Conservation (phyloP, 2,797 vertebrate genomes). For the Spinus pinus region DNA sequence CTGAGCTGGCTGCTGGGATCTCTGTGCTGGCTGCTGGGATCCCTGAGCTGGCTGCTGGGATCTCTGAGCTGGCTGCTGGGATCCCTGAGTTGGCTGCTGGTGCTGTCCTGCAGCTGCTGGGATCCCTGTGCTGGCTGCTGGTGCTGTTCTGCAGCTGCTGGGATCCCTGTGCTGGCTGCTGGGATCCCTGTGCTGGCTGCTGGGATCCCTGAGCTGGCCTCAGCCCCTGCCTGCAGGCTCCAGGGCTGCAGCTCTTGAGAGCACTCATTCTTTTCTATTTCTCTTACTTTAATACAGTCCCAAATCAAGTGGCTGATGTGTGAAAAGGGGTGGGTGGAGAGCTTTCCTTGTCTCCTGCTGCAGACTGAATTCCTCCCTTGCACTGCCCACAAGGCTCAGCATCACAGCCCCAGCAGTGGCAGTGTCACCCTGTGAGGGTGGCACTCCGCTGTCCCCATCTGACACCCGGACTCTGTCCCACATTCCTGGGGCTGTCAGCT, state of each 20-base stretch:
- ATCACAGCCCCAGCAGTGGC: accelerated
- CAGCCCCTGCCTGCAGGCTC: neutral
- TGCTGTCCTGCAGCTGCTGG: neutral
- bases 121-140: neutral
- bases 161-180: neutral
- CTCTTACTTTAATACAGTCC: accelerated
- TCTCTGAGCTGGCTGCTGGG: no score
- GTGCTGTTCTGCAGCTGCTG: neutral
- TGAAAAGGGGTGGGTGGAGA: no score
- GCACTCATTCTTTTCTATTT: accelerated
- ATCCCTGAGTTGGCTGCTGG: no score
- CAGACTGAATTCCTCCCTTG: neutral
- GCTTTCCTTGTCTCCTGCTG: neutral
- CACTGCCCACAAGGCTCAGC: neutral
- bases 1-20: no score
- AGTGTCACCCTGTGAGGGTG: neutral
- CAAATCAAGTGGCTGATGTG: accelerated
- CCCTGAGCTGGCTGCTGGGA: no score
- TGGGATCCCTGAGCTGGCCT: neutral
- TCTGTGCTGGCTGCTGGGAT: no score
- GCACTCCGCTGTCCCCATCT: accelerated
- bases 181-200: neutral
- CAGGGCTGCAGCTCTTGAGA: accelerated
- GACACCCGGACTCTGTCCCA: accelerated
- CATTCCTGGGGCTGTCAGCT: accelerated